A percentile compares a stretch with the other conserved stretches of the same genome.
These are phyloP conservation scores for Cassiopea andromeda DNA, from an alignment of 30 jellyfish, hydroid and myxozoan genomes.

Conservation along the genomic window DNA sequence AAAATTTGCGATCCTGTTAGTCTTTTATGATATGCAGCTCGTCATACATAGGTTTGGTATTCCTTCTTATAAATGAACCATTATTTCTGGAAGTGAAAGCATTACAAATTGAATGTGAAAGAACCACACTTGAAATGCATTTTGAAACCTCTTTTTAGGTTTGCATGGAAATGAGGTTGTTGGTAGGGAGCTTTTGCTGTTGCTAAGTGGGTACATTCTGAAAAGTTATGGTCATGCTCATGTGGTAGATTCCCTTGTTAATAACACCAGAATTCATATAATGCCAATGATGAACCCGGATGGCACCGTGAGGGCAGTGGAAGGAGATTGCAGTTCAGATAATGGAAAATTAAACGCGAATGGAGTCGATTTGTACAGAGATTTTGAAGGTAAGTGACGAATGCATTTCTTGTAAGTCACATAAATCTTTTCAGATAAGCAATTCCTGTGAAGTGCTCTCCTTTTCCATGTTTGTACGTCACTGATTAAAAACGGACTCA, in stretches of 20 bases:
- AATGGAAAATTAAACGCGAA: slow-evolving; percentile 89
- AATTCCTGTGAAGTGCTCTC: no score
- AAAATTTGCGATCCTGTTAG: no score
- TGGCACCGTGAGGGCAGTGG: slow-evolving; percentile 88
- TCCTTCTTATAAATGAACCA: no score
- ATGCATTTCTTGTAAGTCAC: background rate
- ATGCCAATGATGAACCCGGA: slow-evolving; percentile 98
- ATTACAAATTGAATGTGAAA: no score
- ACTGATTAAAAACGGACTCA: no score
- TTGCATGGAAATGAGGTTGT: slow-evolving; percentile 97
- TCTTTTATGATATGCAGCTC: no score
- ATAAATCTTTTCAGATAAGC: no score
- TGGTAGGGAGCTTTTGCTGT: slow-evolving; percentile 89
- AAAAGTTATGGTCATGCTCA: slow-evolving; percentile 89
- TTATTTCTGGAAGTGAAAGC: no score
- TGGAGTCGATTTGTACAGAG: slow-evolving; percentile 84
- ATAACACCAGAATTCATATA: slow-evolving; percentile 91
- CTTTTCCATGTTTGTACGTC: no score
- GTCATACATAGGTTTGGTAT: no score
- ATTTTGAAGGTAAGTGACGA: slow-evolving; percentile 74
- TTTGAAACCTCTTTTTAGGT: slow-evolving; percentile 57
- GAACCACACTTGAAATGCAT: background rate
- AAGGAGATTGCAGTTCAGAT: slow-evolving; percentile 88
- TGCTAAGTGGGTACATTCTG: slow-evolving; percentile 76
- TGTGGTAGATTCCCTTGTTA: slow-evolving; percentile 64